These are phyloP conservation scores for Rhamnusium bicolor DNA, from an alignment of 2,888 invertebrate genomes.

Conservation along the genomic window DNA sequence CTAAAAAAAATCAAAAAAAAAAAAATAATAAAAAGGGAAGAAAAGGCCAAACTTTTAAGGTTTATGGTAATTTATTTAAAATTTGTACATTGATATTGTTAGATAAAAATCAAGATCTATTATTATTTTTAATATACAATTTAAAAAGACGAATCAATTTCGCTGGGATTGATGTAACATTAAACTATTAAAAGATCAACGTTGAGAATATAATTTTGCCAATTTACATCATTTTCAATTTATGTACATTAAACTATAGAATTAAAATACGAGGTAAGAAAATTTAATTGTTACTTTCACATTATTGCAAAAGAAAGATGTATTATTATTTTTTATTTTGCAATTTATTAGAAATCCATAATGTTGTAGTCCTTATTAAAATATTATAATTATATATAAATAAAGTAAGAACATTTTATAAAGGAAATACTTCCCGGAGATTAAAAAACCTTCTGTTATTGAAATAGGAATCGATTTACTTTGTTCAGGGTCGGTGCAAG, in stretches of 20 bases:
- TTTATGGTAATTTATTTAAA: no score
- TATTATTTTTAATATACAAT: no score
- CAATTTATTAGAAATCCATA: background rate
- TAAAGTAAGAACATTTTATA: background rate
- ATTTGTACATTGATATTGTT: no score
- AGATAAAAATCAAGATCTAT: no score
- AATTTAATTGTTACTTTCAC: constrained; percentile 13
- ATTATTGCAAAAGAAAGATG: constrained; percentile 2
- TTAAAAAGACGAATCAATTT: no score
- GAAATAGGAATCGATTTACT: background rate
- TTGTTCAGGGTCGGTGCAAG: background rate
- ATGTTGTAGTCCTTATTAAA: no score
- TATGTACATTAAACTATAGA: constrained; percentile 1
- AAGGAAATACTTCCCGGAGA: background rate
- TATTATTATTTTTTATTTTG: background rate
- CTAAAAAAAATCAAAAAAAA: no score
- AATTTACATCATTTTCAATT: constrained; percentile 12
- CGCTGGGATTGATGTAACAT: no score
- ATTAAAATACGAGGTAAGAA: background rate
- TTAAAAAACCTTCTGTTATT: background rate
- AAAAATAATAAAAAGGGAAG: no score
- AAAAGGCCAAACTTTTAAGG: no score
- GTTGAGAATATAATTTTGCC: background rate
- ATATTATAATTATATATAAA: no score
- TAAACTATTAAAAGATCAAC: no score